Base-by-base conservation (phyloP, 2,113 vertebrate species). In the Chlamydotis undulata region DNA sequence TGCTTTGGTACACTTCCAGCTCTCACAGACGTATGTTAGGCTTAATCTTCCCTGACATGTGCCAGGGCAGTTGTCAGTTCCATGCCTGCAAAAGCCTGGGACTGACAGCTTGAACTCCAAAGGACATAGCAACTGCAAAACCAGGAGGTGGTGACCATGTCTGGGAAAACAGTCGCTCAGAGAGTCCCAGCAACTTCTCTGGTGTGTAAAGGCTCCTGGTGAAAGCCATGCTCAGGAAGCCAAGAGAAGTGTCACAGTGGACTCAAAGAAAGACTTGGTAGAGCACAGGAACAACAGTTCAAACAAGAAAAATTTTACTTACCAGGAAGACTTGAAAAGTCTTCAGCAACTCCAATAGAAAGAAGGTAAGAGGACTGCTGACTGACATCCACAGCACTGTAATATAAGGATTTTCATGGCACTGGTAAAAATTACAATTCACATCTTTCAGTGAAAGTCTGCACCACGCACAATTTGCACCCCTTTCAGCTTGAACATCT, bases 21-120 rank as follows among this genome's bases (percentile, higher is more conserved):
- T 41, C 33, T 47, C 28, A 11, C 6, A 17, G 3, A 55, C 3
- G 8, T 0, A 21, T 0, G 0, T 11, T 29, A 64, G 3, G 26
- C 39, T 86, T 56, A 89, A 39, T 45, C 24, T 77, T 53, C 26
- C 29, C 19, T 53, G 26, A 56, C n/a, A 78, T 0, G 0, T 8
- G 5, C 16, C 25, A 83, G 23, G 1, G 5, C 6, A 45, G 37
- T 4, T 57, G 24, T 53, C 24, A 70, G 50, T 26, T 73, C 31
- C 22, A 9, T 5, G 9, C 12, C 61, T 26, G 8, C 9, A 64
- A 83, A 81, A 78, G 16, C 22, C n/a, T 75, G 19, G 8, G 4
- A 78, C 75, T 26, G 37, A 47, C 23, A 1, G 1, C 60, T 79
- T 71, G 18, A 50, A 33, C 8, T 57, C 9, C 1, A 0, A 84